Conservation (phyloP, 2,888 invertebrate genomes). For the Pantelozetes paolii region DNA sequence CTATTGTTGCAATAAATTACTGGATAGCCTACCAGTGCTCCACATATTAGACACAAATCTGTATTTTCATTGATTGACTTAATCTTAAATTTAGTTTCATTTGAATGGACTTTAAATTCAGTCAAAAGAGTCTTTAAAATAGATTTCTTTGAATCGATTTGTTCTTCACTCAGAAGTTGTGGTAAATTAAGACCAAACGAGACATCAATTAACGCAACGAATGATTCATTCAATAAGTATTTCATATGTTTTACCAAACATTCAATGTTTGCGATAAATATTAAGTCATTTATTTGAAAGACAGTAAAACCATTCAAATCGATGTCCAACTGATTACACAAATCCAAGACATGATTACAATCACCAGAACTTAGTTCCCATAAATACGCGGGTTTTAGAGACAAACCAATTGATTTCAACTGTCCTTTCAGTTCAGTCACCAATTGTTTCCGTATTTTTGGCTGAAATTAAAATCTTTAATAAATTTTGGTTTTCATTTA, state of each 20-base stretch:
- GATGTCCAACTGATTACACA: slow-evolving; percentile 19
- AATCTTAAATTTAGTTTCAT: background rate
- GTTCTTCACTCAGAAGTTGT: background rate
- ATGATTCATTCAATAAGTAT: slow-evolving; percentile 6
- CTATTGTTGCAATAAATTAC: slow-evolving; percentile 35
- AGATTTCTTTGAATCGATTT: slow-evolving; percentile 1
- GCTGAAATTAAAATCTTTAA: background rate
- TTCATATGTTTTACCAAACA: slow-evolving; percentile 1
- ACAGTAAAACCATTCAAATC: slow-evolving; percentile 13
- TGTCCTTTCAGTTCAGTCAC: background rate
- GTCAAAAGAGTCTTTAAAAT: background rate
- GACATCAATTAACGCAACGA: slow-evolving; percentile 11
- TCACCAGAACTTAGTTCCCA: slow-evolving; percentile 36
- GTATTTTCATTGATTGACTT: background rate
- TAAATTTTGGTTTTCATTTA: too few relatives aligned
- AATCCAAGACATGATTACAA: slow-evolving; percentile 3
- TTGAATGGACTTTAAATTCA: background rate
- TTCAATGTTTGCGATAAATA: slow-evolving; percentile 11
- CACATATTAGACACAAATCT: slow-evolving; percentile 34
- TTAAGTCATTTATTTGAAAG: background rate
- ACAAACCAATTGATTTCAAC: background rate
- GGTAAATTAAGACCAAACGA: background rate
- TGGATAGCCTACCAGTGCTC: slow-evolving; percentile 38
- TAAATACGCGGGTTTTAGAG: slow-evolving; percentile 35
- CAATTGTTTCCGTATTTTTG: background rate